Base-by-base conservation (phyloP, 2,113 vertebrate genomes). In the Poicephalus gulielmi region DNA sequence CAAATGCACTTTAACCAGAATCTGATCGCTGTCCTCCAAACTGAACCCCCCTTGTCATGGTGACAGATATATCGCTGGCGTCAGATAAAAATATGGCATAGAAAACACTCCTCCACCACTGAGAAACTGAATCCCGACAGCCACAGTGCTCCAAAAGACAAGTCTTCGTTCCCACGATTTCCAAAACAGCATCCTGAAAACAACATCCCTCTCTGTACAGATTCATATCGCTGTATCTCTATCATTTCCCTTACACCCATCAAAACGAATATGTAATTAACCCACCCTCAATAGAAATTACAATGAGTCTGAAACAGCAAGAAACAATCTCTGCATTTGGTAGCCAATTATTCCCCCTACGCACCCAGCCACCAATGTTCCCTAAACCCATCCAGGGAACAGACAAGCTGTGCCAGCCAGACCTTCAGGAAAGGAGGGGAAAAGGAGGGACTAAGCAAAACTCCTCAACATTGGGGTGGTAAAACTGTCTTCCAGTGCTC, bases 241-340 rank as follows among this genome's bases (percentile, higher is more conserved):
- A 70, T 95, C 93, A 95, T 95, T 94, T 95, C 84, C 88, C 93
- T 94, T 52, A 91, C 10, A 41, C 28, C 81, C 92, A 85, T 93
- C 66, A 80, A 92, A 91, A 69, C 2, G 2, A 93, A 95, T 96
- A 94, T 88, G 83, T 94, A 95, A 97, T 96, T 96, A 96, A 92
- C 60, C 74, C 92, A 83, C 74, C 92, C 88, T 93, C 91, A 60
- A 74, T 18, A 95, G 86, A 95, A 94, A 95, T 96, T 74, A 94
- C 90, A 95, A 92, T 91, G 78, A 89, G 95, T 97, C 88, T 76
- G 76, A 95, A 97, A 75, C 76, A 64, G 92, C 82, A 88, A 92
- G 93, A 95, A 96, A 92, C 88, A 95, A 97, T 85, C 89, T 91
- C 90, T 92, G 96, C 96, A 83, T 94, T 94, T 88, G 95, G 87